phyloP scores from a whole-genome alignment of 2,888 invertebrate species.

The Drosophila robusta region DNA sequence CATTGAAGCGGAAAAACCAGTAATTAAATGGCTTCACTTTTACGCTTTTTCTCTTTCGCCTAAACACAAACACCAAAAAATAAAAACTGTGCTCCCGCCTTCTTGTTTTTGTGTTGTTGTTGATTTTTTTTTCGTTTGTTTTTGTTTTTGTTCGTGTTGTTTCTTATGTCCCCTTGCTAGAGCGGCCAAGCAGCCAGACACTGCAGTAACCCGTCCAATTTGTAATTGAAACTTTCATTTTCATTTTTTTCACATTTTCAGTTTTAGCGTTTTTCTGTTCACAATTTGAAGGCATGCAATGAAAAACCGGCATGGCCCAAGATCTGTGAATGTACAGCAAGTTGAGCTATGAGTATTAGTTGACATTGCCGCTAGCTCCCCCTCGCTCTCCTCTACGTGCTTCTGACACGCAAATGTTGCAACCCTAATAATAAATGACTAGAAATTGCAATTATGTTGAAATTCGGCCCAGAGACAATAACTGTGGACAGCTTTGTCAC shows the following conservation, averaged over 20 bases:
- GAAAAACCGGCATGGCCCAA: conserved; percentile 41
- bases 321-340: conserved; percentile 33
- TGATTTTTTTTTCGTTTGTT: conserved; percentile 2
- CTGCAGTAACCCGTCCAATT: conserved; percentile 47
- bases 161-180: conserved; percentile 32
- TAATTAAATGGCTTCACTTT: conserved; percentile 70
- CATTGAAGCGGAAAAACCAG: conserved; percentile 71
- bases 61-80: conserved; percentile 2
- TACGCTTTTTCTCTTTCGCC: conserved; percentile 35
- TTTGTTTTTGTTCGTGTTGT: conserved; percentile 16
- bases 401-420: conserved; percentile 45
- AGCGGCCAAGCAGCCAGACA: conserved; percentile 13
- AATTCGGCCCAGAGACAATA: conserved; percentile 22
- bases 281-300: conserved; percentile 25
- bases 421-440: conserved; percentile 25
- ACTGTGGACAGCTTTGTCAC: conserved; percentile 23
- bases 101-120: conserved; percentile 28
- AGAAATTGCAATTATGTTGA: conserved; percentile 46
- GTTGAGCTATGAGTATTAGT: conserved; percentile 10
- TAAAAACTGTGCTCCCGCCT: conserved; percentile 20
- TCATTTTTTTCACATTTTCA: conserved; percentile 50
- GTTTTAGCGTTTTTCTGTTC: conserved; percentile 8
- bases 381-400: neutral
- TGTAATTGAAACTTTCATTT: conserved; percentile 78
- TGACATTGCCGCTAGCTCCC: conserved; percentile 20